Conservation (phyloP, 2,113 vertebrate species). For the Anser brachyrhynchus region DNA sequence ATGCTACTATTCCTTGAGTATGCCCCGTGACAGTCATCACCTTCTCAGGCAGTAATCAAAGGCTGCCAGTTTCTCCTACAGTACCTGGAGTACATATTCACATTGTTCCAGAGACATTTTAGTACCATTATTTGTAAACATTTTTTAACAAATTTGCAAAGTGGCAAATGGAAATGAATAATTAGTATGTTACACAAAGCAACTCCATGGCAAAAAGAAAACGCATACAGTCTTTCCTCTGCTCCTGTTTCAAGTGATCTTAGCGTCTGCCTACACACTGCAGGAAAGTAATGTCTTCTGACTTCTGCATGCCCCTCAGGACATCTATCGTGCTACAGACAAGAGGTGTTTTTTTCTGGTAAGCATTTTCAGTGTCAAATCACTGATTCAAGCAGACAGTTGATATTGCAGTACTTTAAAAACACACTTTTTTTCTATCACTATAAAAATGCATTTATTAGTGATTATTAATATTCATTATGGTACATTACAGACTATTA, state of each 20-base stretch:
- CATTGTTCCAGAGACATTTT: background rate
- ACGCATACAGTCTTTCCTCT: background rate
- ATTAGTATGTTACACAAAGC: background rate
- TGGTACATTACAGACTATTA: background rate
- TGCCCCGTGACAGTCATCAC: background rate
- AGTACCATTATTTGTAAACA: background rate
- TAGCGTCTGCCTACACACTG: background rate
- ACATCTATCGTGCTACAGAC: background rate
- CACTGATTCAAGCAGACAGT: background rate
- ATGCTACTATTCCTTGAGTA: fast-evolving
- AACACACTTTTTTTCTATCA: background rate
- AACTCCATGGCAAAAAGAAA: background rate
- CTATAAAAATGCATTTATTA: slow-evolving; percentile 17
- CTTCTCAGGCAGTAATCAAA: background rate
- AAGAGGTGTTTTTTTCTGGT: background rate
- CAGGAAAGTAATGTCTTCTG: background rate
- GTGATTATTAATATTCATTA: background rate
- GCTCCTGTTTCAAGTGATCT: background rate
- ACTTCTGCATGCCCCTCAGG: background rate
- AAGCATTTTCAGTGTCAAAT: slow-evolving; percentile 4
- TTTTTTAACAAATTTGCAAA: background rate
- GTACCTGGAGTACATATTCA: background rate
- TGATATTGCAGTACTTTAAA: background rate
- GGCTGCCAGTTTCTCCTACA: background rate
- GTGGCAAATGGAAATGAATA: background rate